Evolutionary conservation across 2,888 invertebrate species (phyloP), one percentile per base, ranked within the genome.

Genomic region (Perizoma flavofasciatum): DNA sequence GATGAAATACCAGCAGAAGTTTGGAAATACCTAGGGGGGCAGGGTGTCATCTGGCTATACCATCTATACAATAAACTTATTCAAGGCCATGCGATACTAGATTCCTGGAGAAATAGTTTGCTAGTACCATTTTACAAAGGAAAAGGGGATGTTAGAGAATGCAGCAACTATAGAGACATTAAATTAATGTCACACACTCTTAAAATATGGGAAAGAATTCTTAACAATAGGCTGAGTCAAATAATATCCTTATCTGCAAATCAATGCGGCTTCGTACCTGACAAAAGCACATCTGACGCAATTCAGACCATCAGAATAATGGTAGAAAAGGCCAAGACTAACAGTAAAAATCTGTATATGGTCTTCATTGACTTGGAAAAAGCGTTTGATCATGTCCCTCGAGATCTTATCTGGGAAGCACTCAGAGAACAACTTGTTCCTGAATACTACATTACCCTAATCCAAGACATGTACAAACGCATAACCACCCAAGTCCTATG

Each of bases 131-230:
- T 63, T 35, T 66, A 58, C 39, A 59, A 66, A 53, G 49, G 54
- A 7, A 67, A 65, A 40, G 64, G 61, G 8, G 63, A 63, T 34
- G 51, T 60, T 6, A 46, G 46, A 3, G 49, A 54, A 5, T 65
- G 65, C 10, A 55, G 51, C 8, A 67, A 61, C 33, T 62, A 67
- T 44, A 55, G 61, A 10, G 63, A 43, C 8, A 67, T 67, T 5
- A 67, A 67, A 11, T 39, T 65, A 1, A 67, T 51, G 7, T 64
- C 65, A 10, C 67, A 67, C 33, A 61, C 59, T 7, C 46, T 63
- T 8, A 64, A 67, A 47, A 64, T 55, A 4, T 59, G 37, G 1
- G 59, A 54, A 44, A 11, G 41, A 4, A 41, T 40, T 32, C 4
- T 49, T 8, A 41, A 9, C 7, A 47, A 35, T 9, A 47, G 47